phyloP scores from a whole-genome alignment of 1,140 invertebrate species.

The Stegodyphus dumicola region DNA sequence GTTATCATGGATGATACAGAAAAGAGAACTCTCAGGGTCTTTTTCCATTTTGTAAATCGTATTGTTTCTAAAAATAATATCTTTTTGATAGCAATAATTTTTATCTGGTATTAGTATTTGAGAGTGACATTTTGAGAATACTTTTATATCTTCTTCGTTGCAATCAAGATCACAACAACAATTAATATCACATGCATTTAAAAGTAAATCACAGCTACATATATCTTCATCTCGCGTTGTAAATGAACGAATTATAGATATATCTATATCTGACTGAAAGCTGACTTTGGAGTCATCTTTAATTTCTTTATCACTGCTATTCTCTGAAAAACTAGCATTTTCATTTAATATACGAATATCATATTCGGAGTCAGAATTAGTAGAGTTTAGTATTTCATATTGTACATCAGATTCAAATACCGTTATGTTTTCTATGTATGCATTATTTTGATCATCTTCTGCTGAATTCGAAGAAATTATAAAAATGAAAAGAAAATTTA shows the following conservation, averaged over 20 bases:
- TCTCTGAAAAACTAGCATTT: background rate
- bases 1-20: constrained; percentile 54
- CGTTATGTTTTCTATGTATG: too few species aligned
- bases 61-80: constrained; percentile 45
- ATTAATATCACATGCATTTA: constrained; percentile 43
- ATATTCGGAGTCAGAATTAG: too few species aligned
- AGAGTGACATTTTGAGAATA: constrained; percentile 34
- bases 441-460: too few species aligned
- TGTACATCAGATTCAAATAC: too few species aligned
- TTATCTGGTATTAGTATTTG: background rate
- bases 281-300: too few species aligned
- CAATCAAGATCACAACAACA: constrained; percentile 57
- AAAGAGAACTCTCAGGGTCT: constrained; percentile 25
- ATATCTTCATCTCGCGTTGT: constrained; percentile 25
- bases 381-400: too few species aligned
- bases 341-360: too few species aligned
- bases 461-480: too few species aligned
- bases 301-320: too few species aligned
- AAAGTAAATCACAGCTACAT: constrained; percentile 41
- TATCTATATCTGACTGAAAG: too few species aligned
- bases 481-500: too few species aligned
- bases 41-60: constrained; percentile 32
- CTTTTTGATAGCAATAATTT: constrained; percentile 41
- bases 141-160: constrained; percentile 42
- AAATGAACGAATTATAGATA: too few species aligned